Conservation (phyloP, 2,888 invertebrate genomes). For the Oscheius sp. region DNA sequence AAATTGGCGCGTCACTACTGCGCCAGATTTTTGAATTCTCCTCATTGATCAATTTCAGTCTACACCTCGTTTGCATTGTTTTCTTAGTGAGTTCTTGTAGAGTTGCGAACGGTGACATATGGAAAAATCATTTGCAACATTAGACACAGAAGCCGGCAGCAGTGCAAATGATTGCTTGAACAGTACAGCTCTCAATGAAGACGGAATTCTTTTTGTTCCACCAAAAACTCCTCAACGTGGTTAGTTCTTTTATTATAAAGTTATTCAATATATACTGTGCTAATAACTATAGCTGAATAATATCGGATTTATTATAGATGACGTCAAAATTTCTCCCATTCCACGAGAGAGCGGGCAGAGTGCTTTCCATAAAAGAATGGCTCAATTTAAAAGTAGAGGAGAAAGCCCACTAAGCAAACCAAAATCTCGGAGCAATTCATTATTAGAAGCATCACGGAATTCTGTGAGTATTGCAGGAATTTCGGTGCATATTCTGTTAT, state of each 20-base stretch:
- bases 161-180: slow-evolving; percentile 2
- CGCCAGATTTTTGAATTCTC: neutral
- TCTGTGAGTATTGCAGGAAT: neutral
- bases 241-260: slow-evolving; percentile 9
- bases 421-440: neutral
- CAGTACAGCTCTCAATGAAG: slow-evolving; percentile 27
- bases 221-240: slow-evolving; percentile 26
- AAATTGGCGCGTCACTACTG: neutral
- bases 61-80: neutral
- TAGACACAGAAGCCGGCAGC: slow-evolving; percentile 1
- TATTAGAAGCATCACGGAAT: neutral
- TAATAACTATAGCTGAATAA: neutral
- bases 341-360: neutral
- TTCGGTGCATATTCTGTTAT: neutral
- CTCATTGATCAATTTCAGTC: neutral
- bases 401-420: slow-evolving; percentile 33
- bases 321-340: slow-evolving; percentile 35
- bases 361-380: slow-evolving; percentile 11
- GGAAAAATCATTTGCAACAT: slow-evolving; percentile 16
- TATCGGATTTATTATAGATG: slow-evolving; percentile 3
- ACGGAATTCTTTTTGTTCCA: neutral
- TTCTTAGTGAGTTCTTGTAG: neutral
- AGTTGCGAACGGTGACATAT: neutral
- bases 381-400: slow-evolving; percentile 13
- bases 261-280: neutral